Conservation (phyloP, 92 coral and sea anemone species). For the Palythoa grandis region DNA sequence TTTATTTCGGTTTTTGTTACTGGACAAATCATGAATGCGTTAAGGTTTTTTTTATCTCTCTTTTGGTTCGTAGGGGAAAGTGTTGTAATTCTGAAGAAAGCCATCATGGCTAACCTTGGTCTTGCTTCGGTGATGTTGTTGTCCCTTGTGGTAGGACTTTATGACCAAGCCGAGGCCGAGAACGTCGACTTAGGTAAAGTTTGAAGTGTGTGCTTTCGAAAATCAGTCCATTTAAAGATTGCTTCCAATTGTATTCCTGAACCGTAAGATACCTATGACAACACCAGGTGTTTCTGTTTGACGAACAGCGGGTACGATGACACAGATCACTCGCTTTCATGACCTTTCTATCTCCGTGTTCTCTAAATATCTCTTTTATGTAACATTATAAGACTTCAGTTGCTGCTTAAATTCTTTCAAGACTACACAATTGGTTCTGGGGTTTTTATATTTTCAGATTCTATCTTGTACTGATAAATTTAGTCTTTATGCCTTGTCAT, state of each 20-base stretch:
- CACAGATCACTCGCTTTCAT: background rate
- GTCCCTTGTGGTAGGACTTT: background rate
- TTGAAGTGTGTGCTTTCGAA: background rate
- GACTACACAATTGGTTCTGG: too few species aligned
- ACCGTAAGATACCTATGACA: slow-evolving; percentile 7
- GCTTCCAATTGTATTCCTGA: background rate
- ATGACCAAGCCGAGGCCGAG: slow-evolving; percentile 24
- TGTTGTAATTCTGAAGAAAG: background rate
- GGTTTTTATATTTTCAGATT: too few species aligned
- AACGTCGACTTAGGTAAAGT: slow-evolving; percentile 39
- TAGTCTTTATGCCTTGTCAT: too few species aligned
- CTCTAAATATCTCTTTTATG: too few species aligned
- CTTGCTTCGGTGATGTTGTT: slow-evolving; percentile 12
- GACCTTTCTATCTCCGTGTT: background rate
- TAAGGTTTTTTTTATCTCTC: background rate
- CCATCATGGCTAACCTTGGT: slow-evolving; percentile 38
- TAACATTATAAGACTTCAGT: background rate
- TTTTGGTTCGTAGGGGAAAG: slow-evolving; percentile 8
- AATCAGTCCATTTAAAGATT: background rate
- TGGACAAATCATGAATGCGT: background rate
- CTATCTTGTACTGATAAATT: too few species aligned
- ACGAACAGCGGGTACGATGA: background rate
- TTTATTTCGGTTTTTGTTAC: slow-evolving; percentile 19
- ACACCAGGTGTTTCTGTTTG: slow-evolving; percentile 5
- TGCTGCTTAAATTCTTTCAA: background rate